Base-by-base conservation (phyloP, 2,888 invertebrate genomes). In the Amaurobius ferox region DNA sequence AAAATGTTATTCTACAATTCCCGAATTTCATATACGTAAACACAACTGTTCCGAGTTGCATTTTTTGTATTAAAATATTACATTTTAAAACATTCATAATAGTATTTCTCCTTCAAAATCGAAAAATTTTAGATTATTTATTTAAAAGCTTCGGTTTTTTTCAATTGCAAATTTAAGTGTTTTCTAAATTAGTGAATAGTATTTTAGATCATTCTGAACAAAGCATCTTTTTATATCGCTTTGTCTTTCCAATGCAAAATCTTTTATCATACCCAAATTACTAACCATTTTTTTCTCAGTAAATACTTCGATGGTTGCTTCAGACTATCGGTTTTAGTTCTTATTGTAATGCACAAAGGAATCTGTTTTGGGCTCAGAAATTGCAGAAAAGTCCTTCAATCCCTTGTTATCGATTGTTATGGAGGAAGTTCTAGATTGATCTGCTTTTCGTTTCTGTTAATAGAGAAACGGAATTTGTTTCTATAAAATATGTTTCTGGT, bases 301-400 rank as follows among this genome's bases (percentile, higher is more conserved):
- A 44, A 44, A 44, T 44, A 44, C 9, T 44, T 44, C 44, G 2
- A 44, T 16, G 44, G 9, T 44, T 44, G 6, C 44, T 16, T 16
- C 16, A 44, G 44, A 44, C 44, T 44, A 44, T 44, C 44, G 44
- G 44, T 16, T 44, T 44, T 44, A 44, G 44, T 44, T 44, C 44
- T 44, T 44, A 44, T 44, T 44, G 44, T 44, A 44, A 44, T 44
- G 44, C 16, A 44, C 44, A 44, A 44, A 44, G 16, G 44, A 44
- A 16, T 16, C 44, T 44, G 44, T 44, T 44, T 44, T 44, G 6
- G 16, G 44, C 6, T 44, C 6, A 44, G 44, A 44, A 44, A 16
- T 16, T 44, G 44, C 44, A 16, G 44, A 16, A 44, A 44, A 44
- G 44, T 44, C 44, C 44, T 44, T 44, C 9, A 11, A 44, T 44